phyloP scores from a whole-genome alignment of 2,113 vertebrate genomes.

The Brachyistius frenatus region DNA sequence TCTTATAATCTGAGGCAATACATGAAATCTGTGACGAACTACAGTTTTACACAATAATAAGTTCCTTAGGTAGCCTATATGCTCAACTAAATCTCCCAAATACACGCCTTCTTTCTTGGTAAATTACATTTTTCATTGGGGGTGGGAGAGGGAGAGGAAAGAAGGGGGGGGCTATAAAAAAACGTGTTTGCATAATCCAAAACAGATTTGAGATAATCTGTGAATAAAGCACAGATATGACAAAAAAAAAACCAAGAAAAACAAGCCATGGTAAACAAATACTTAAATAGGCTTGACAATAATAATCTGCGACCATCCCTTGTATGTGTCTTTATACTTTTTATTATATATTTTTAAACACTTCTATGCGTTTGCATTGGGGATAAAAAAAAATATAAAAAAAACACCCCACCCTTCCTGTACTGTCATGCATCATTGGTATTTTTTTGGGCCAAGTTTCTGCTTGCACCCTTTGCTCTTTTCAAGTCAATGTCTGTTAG shows the following conservation, averaged over 20 bases:
- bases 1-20: conserved; percentile 79
- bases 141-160: conserved; percentile 14
- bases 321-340: conserved; percentile 12
- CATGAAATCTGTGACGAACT: conserved; percentile 75
- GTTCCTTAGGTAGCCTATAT: conserved; percentile 69
- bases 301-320: conserved; percentile 55
- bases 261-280: conserved; percentile 65
- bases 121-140: conserved; percentile 78
- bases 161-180: conserved; percentile 29
- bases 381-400: no score
- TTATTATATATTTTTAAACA: conserved; percentile 33
- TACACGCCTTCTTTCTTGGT: conserved; percentile 61
- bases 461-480: conserved; percentile 50
- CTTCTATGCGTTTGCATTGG: not conserved
- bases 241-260: conserved; percentile 58
- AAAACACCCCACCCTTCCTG: not conserved
- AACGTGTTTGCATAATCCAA: conserved; percentile 79
- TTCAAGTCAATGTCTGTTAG: conserved; percentile 50
- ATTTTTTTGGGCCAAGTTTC: conserved; percentile 49
- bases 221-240: conserved; percentile 67
- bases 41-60: conserved; percentile 66
- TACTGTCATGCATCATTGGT: conserved; percentile 45
- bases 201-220: conserved; percentile 84
- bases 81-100: conserved; percentile 71
- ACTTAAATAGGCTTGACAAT: conserved; percentile 66